Percentiles rank a stretch among this genome's conserved stretches.
Conservation (phyloP, 2,888 invertebrate species). For the Odontomyia ornata region DNA sequence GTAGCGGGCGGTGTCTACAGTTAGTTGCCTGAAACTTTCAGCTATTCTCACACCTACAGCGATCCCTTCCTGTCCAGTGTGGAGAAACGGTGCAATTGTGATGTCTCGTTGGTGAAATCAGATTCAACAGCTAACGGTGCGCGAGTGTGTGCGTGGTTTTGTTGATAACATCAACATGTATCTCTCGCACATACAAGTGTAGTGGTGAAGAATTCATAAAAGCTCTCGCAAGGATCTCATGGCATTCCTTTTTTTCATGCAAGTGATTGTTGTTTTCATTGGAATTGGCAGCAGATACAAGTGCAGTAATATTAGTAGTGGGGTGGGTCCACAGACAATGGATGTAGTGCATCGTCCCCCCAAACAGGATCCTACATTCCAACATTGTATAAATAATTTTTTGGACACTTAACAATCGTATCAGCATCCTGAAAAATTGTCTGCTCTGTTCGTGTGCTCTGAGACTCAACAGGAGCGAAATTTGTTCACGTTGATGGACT, state of each 20-base stretch:
- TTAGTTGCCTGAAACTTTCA: not conserved
- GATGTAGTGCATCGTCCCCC: not conserved
- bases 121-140: not conserved
- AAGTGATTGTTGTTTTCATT: not conserved
- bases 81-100: not conserved
- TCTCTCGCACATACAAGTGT: not conserved
- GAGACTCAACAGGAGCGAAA: slow-evolving; percentile 19
- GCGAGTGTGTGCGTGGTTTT: slow-evolving; percentile 1
- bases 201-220: not conserved
- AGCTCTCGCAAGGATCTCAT: not conserved
- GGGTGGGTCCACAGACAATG: slow-evolving; percentile 6
- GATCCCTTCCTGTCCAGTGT: not conserved
- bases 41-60: not conserved
- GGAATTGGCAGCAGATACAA: not conserved
- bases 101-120: slow-evolving; percentile 14
- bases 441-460: not conserved
- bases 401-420: slow-evolving; percentile 31
- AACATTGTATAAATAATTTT: slow-evolving; percentile 13
- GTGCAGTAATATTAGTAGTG: not conserved
- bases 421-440: not conserved
- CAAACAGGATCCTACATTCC: slow-evolving; percentile 1
- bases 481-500: not conserved
- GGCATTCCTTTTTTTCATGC: not conserved
- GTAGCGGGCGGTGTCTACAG: slow-evolving; percentile 25
- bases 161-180: not conserved